These are phyloP conservation scores for Stictocephala bisonia DNA, from an alignment of 2,888 invertebrate species.

Conservation along the genomic window DNA sequence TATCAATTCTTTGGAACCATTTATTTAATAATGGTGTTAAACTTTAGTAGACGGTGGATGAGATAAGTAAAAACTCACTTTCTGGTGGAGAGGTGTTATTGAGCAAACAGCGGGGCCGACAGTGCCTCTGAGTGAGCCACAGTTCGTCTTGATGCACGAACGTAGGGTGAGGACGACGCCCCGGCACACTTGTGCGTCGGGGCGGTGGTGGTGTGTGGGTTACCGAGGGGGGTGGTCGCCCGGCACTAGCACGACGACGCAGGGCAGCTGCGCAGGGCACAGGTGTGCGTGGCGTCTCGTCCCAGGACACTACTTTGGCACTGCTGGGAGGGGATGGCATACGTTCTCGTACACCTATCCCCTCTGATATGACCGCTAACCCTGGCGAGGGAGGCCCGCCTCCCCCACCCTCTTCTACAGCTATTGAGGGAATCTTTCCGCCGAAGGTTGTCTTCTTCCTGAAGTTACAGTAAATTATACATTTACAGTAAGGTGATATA, in stretches of 20 bases:
- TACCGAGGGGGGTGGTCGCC: slow-evolving; percentile 45
- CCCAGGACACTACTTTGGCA: slow-evolving; percentile 56
- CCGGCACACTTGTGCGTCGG: slow-evolving; percentile 59
- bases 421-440: slow-evolving; percentile 46
- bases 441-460: slow-evolving; percentile 55
- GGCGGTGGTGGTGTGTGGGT: slow-evolving; percentile 56
- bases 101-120: slow-evolving; percentile 57
- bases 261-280: not conserved
- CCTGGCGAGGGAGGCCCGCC: slow-evolving; percentile 35
- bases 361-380: slow-evolving; percentile 42
- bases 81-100: slow-evolving; percentile 57
- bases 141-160: slow-evolving; percentile 61
- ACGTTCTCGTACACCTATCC: slow-evolving; percentile 26
- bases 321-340: slow-evolving; percentile 41
- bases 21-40: too few species aligned
- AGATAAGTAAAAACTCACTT: slow-evolving; percentile 53
- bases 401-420: slow-evolving; percentile 45
- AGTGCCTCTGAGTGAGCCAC: slow-evolving; percentile 60
- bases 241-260: slow-evolving; percentile 53
- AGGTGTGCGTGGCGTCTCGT: slow-evolving; percentile 50
- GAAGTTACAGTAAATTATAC: too few species aligned
- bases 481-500: too few species aligned
- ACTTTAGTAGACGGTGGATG: too few species aligned
- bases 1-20: too few species aligned
- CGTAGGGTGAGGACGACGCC: slow-evolving; percentile 60